Evolutionary conservation across 2,888 invertebrate genomes (phyloP), one percentile per base, ranked within the genome.

Genomic region (Lithophane leautieri): DNA sequence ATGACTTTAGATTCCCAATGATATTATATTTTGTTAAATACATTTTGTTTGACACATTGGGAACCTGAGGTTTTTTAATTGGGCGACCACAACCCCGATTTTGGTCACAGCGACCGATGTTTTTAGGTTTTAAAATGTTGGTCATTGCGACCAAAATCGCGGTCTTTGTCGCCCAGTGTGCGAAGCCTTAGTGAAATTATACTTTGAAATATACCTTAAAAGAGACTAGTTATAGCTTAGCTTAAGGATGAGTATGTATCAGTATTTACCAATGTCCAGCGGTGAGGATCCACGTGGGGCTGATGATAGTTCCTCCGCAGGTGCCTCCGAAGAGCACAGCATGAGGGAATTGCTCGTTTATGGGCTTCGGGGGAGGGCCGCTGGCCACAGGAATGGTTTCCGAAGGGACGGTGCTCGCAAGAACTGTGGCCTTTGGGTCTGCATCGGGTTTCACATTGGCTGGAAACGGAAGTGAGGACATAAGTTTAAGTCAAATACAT

Each of bases 281-380:
- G 2, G 94, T 93, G 66, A 96, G 92, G 56, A 96, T 78, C 96
- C 96, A 96, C 12, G 83, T 94, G 58, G 92, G 90, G 86, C 94
- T 92, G 87, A 96, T 94, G 89, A 96, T 95, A 83, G 95, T 91
- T 25, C 96, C 96, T 2, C 96, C 96, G 81, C 96, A 96, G 60
- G 94, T 95, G 63, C 92, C 91, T 63, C 96, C 95, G 88, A 94
- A 95, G 11, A 96, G 94, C 54, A 96, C 94, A 1, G 96, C 96
- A 63, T 93, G 92, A 0, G 96, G 96, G 79, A 86, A 92, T 74
- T 86, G 83, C 86, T 91, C 91, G 85, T 92, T 91, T 44, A 94
- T 91, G 0, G 92, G 89, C 76, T 78, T 82, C 44, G 71, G 72
- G 11, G 34, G 52, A 22, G 77, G 63, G 16, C 3, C 11, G 47